Conservation (phyloP, 2,797 vertebrate genomes). For the Pogonophryne albipinna region DNA sequence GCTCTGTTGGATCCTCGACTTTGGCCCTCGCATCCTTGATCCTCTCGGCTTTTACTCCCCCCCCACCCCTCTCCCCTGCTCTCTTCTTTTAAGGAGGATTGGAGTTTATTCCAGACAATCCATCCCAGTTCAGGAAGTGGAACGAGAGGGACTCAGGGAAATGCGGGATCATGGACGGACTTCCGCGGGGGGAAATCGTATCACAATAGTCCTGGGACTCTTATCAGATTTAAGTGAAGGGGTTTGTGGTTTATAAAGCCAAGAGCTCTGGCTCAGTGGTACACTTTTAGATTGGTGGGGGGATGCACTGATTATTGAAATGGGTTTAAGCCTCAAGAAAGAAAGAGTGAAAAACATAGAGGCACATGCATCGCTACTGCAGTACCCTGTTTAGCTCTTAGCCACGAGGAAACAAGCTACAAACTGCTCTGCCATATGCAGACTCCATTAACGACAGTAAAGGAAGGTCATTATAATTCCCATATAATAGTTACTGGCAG, state of each 20-base stretch:
- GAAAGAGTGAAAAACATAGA: conserved; percentile 40
- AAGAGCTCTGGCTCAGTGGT: conserved; percentile 67
- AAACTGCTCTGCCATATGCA: conserved; percentile 16
- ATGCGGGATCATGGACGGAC: conserved; percentile 81
- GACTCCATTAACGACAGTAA: conserved; percentile 5
- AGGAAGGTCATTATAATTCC: not conserved
- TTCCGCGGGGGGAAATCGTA: conserved; percentile 75
- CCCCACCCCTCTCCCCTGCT: conserved; percentile 28
- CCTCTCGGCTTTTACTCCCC: conserved; percentile 69
- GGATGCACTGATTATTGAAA: conserved; percentile 63
- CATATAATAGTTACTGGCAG: conserved; percentile 4
- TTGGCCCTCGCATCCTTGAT: conserved; percentile 75
- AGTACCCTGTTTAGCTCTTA: conserved; percentile 29
- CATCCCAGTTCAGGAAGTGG: conserved; percentile 80
- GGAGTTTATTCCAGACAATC: conserved; percentile 85
- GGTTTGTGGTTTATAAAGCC: conserved; percentile 71
- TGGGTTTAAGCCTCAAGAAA: conserved; percentile 42
- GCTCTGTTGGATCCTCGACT: conserved; percentile 69
- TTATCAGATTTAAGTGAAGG: conserved; percentile 83
- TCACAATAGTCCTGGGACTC: conserved; percentile 80
- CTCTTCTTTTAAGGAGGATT: conserved; percentile 82
- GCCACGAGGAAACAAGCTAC: conserved; percentile 36
- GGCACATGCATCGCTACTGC: conserved; percentile 8
- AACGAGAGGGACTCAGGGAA: conserved; percentile 79
- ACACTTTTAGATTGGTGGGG: conserved; percentile 63